Conservation (phyloP, 2,113 vertebrate species). For the Cavia aperea region DNA sequence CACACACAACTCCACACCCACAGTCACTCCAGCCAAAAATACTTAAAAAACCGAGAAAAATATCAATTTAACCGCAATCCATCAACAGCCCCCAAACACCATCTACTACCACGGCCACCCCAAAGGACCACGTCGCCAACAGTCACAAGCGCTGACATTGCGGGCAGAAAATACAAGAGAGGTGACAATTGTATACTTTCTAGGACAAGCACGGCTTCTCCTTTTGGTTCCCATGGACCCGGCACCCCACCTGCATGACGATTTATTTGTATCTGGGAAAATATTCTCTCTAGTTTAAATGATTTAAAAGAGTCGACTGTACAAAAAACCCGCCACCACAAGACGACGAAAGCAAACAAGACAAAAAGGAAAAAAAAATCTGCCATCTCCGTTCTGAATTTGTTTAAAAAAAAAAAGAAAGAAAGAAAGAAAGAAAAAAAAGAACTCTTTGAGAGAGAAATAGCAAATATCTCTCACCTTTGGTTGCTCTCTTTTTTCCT, state of each 20-base stretch:
- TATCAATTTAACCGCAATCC: constrained; percentile 69
- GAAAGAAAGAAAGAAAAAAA: constrained; percentile 46
- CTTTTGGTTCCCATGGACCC: constrained; percentile 96
- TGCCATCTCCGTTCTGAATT: constrained; percentile 80
- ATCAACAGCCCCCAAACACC: constrained; percentile 68
- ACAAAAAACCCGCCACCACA: constrained; percentile 53
- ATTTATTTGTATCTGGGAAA: constrained; percentile 90
- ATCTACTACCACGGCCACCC: constrained; percentile 70
- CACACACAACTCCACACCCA: constrained; percentile 8
- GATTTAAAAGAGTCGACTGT: constrained; percentile 62
- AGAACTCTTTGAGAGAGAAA: constrained; percentile 93
- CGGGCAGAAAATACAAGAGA: constrained; percentile 81
- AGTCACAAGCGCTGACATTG: constrained; percentile 82
- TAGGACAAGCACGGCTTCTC: constrained; percentile 92
- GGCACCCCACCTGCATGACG: constrained; percentile 96
- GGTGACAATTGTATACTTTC: constrained; percentile 82
- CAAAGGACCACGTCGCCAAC: constrained; percentile 83
- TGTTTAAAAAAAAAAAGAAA: constrained; percentile 76
- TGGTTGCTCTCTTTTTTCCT: constrained; percentile 71
- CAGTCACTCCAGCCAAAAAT: constrained; percentile 55
- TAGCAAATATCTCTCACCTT: constrained; percentile 86
- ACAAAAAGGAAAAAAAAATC: constrained; percentile 68
- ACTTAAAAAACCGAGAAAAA: constrained; percentile 71
- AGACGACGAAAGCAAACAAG: constrained; percentile 74
- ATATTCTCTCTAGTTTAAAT: constrained; percentile 82